Evolutionary conservation across 2,797 vertebrate species (phyloP).

Genomic region (Tokudaia tokunoshimensis): DNA sequence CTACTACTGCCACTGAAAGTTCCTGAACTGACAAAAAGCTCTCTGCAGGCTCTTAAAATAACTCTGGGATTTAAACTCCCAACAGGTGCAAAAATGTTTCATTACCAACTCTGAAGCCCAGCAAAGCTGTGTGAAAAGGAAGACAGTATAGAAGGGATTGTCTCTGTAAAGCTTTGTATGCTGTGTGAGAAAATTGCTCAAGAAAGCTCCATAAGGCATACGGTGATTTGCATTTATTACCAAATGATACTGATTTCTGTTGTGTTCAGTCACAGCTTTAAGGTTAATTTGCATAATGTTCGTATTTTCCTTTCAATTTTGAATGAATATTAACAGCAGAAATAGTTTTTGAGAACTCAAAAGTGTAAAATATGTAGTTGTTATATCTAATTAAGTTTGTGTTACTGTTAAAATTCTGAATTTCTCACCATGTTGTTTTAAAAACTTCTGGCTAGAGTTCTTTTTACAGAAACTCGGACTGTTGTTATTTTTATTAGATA

Average conservation of each 20-base stretch:
- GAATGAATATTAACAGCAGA: background rate
- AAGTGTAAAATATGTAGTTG: background rate
- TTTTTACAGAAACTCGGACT: slow-evolving; percentile 22
- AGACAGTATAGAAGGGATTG: background rate
- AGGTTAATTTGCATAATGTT: background rate
- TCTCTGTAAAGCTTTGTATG: background rate
- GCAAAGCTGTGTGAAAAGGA: background rate
- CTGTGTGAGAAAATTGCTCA: background rate
- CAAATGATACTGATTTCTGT: background rate
- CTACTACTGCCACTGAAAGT: rapidly evolving
- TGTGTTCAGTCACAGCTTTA: background rate
- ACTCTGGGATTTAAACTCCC: background rate
- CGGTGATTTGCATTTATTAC: background rate
- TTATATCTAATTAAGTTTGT: slow-evolving; percentile 34
- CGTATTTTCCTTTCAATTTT: background rate
- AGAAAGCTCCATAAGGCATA: background rate
- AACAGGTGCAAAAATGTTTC: background rate
- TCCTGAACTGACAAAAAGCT: background rate
- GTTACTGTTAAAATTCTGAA: background rate
- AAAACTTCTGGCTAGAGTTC: background rate
- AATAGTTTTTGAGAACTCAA: background rate
- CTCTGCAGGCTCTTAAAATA: background rate
- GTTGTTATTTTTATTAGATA: background rate
- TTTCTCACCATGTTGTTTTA: slow-evolving; percentile 50
- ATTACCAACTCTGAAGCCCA: background rate